Conservation (phyloP, 2,888 invertebrate species). For the Idaea dimidiata region DNA sequence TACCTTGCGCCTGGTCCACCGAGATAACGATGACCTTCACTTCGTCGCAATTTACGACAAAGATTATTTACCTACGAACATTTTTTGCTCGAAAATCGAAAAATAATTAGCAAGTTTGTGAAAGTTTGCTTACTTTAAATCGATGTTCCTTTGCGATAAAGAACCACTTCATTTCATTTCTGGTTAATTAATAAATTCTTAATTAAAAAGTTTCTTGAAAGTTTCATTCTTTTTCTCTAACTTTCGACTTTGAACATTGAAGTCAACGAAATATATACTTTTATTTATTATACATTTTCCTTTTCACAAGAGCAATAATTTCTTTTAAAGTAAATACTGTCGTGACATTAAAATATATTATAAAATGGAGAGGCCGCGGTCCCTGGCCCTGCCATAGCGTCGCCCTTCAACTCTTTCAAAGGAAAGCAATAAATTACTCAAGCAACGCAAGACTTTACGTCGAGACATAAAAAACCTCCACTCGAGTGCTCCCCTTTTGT, state of each 20-base stretch:
- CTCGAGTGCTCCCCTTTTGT: slow-evolving; percentile 27
- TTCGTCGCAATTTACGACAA: not conserved
- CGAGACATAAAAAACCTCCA: slow-evolving; percentile 23
- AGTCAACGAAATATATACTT: not conserved
- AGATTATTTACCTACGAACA: not conserved
- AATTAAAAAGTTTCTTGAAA: not conserved
- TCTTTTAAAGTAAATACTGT: not conserved
- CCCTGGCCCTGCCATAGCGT: not conserved
- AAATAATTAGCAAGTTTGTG: not conserved
- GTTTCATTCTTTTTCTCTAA: too few relatives aligned
- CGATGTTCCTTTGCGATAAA: not conserved
- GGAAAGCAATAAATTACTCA: not conserved
- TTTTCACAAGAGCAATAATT: not conserved
- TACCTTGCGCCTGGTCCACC: not conserved
- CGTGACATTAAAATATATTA: not conserved
- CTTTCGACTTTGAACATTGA: not conserved
- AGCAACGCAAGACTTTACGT: slow-evolving; percentile 12
- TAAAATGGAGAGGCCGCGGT: not conserved
- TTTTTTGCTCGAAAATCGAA: not conserved
- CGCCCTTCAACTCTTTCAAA: slow-evolving; percentile 4
- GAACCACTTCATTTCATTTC: not conserved
- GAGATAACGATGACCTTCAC: not conserved
- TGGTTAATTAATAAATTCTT: not conserved
- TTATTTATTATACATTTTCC: not conserved
- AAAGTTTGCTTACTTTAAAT: not conserved